Evolutionary conservation across 1,140 invertebrate species (phyloP).

Genomic region (Drosophila simulans): DNA sequence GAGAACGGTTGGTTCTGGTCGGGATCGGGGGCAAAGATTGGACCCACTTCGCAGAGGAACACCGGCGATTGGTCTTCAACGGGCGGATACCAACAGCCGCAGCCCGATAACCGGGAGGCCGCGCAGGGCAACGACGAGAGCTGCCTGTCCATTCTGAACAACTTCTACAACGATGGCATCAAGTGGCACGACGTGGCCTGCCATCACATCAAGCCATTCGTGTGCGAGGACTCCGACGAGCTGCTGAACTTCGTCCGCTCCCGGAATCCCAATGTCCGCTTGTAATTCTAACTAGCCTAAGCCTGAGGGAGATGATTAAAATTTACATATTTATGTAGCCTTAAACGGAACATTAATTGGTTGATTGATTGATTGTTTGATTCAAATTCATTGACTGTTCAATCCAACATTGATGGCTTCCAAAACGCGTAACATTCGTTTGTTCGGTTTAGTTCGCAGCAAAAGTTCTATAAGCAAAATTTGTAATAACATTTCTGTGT

Average conservation of each 20-base stretch:
- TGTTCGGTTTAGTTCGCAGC: slow-evolving; percentile 62
- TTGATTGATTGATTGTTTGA: slow-evolving; percentile 39
- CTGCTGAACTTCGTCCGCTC: slow-evolving; percentile 95
- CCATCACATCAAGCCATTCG: slow-evolving; percentile 95
- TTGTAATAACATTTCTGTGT: slow-evolving; percentile 67
- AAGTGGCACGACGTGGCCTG: slow-evolving; percentile 97
- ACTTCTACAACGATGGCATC: slow-evolving; percentile 96
- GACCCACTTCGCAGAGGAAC: slow-evolving; percentile 93
- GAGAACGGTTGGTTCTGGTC: slow-evolving; percentile 98
- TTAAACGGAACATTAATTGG: slow-evolving; percentile 65
- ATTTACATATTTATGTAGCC: slow-evolving; percentile 78
- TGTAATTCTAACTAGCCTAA: slow-evolving; percentile 86
- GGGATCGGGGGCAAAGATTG: slow-evolving; percentile 94
- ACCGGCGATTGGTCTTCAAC: slow-evolving; percentile 95
- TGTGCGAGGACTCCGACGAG: slow-evolving; percentile 96
- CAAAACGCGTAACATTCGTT: slow-evolving; percentile 62
- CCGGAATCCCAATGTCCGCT: slow-evolving; percentile 92
- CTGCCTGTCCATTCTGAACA: slow-evolving; percentile 94
- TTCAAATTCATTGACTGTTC: slow-evolving; percentile 52
- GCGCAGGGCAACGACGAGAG: slow-evolving; percentile 95
- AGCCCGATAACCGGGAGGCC: slow-evolving; percentile 95
- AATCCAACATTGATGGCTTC: slow-evolving; percentile 41
- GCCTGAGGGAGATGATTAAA: slow-evolving; percentile 39
- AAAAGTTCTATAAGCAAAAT: slow-evolving; percentile 66
- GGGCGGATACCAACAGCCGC: slow-evolving; percentile 92